Conservation (phyloP, 2,113 vertebrate species). For the Tragelaphus strepsiceros region DNA sequence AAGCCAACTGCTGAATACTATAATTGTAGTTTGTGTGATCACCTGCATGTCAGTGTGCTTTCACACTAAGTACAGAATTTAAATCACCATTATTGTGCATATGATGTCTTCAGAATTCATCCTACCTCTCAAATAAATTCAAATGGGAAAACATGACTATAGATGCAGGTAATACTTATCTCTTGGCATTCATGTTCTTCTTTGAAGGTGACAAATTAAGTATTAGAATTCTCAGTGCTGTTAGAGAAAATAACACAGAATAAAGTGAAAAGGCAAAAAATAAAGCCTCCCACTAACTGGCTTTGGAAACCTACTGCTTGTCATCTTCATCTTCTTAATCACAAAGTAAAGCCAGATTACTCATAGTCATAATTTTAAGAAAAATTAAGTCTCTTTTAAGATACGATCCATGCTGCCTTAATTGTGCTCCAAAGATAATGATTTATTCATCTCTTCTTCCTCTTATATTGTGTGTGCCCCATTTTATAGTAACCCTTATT, state of each 20-base stretch:
- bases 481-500: neutral
- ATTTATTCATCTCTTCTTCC: neutral
- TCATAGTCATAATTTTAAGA: neutral
- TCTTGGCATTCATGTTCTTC: conserved; percentile 27
- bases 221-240: neutral
- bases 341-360: neutral
- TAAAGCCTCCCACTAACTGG: neutral
- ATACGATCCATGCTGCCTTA: neutral
- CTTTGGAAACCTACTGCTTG: neutral
- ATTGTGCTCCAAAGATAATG: neutral
- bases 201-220: conserved; percentile 44
- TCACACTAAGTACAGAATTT: neutral
- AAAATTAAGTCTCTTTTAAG: neutral
- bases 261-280: neutral
- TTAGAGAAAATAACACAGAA: conserved; percentile 18
- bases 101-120: neutral
- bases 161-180: conserved; percentile 38
- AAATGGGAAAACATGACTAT: conserved; percentile 18
- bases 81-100: conserved; percentile 39
- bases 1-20: conserved; percentile 22
- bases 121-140: neutral
- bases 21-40: conserved; percentile 34
- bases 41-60: neutral
- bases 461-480: neutral
- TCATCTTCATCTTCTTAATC: neutral